Evolutionary conservation across 2,888 invertebrate species (phyloP).

Genomic region (Bellardia pandia): DNA sequence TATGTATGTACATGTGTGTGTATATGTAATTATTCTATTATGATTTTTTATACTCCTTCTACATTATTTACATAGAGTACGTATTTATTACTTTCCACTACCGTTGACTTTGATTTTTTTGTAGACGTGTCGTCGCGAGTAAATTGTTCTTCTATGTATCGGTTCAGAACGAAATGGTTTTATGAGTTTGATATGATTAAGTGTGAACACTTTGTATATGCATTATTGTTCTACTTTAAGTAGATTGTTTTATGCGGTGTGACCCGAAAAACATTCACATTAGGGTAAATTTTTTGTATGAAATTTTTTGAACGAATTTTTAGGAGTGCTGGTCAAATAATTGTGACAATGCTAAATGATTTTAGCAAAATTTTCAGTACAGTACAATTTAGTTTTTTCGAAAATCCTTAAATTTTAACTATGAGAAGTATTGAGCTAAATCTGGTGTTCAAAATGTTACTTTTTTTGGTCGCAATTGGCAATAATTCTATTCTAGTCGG

Average conservation of each 20-base stretch:
- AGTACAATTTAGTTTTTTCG: too few relatives aligned
- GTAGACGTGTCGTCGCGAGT: conserved; percentile 79
- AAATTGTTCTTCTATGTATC: conserved; percentile 1
- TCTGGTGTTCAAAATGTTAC: too few relatives aligned
- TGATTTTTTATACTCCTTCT: conserved; percentile 15
- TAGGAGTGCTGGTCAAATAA: too few relatives aligned
- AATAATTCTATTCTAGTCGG: too few relatives aligned
- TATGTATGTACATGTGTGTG: neutral
- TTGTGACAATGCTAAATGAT: too few relatives aligned
- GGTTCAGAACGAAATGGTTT: neutral
- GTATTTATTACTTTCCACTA: conserved; percentile 60
- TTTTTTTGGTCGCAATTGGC: too few relatives aligned
- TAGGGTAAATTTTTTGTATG: too few relatives aligned
- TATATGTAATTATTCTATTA: conserved; percentile 10
- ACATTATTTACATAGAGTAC: conserved; percentile 57
- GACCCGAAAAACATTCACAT: neutral
- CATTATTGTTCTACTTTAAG: neutral
- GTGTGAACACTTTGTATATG: neutral
- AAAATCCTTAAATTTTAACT: too few relatives aligned
- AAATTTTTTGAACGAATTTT: too few relatives aligned
- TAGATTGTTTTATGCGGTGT: neutral
- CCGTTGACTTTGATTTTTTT: conserved; percentile 77
- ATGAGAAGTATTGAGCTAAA: too few relatives aligned
- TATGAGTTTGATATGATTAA: conserved; percentile 5
- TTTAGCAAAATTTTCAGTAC: too few relatives aligned